Evolutionary conservation across 2,797 vertebrate species (phyloP), one percentile per base, ranked within the genome.

Genomic region (Semotilus atromaculatus): DNA sequence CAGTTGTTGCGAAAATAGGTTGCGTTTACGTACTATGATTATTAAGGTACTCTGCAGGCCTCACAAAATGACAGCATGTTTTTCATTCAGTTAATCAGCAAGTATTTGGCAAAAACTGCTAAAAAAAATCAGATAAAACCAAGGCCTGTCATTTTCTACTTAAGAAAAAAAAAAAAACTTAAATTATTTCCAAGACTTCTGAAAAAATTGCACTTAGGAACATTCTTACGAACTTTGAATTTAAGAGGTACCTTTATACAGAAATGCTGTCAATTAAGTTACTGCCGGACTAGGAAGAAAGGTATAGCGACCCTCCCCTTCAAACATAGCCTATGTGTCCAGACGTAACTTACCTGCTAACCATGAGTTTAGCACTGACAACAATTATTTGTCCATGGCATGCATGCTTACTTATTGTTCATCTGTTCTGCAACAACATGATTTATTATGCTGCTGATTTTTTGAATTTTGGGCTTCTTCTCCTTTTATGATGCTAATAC

Each of bases 401-500:
- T 55, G 36, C 43, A 79, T 36, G 19, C n/a, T 34, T 78, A 34
- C 53, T n/a, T n/a, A 55, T 11, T 60, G 64, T 75, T 75, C 13
- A 16, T 88, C 75, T 72, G 70, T 83, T 67, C 55, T 48, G 34
- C 72, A 67, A 18, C 85, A 58, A 18, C 3, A 19, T 62, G 53
- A 51, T 70, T 62, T 53, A 82, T 86, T 71, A 67, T 66, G 26
- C 76, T 40, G 58, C 76, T 66, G 68, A 64, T 75, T 7, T 58
- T 8, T 53, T 23, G 58, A 53, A 31, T 75, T n/a, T 36, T 68
- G 79, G 64, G 70, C 70, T 73, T 83, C 26, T 36, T 68, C 58
- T 72, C 40, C 21, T 53, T 53, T 34, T 29, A 45, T 60, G 64
- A 87, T 80, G 80, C 34, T 81, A 82, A 89, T 85, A 26, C 26